A percentile compares a stretch with the other conserved stretches of the same genome.
Evolutionary conservation across 2,888 invertebrate species (phyloP).

Genomic region (Orthosia gothica): DNA sequence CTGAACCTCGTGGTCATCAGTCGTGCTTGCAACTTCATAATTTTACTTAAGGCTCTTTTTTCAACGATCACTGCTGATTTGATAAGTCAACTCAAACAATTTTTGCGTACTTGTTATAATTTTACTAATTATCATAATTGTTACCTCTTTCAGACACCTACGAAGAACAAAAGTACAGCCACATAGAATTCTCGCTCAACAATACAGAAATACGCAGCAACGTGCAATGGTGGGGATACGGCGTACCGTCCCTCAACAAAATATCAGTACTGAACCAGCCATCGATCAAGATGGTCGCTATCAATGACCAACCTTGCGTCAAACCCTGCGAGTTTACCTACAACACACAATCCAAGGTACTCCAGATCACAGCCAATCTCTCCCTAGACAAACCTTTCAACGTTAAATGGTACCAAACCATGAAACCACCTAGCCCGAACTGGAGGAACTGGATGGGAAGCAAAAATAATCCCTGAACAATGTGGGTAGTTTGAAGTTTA

Average conservation of each 20-base stretch:
- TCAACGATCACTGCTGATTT: not conserved
- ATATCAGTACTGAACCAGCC: constrained; percentile 79
- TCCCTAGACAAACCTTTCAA: constrained; percentile 82
- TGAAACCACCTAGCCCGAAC: constrained; percentile 54
- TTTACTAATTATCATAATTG: not conserved
- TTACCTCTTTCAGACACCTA: constrained; percentile 88
- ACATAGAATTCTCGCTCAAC: constrained; percentile 87
- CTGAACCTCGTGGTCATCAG: too few relatives aligned
- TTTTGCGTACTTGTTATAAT: not conserved
- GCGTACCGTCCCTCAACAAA: constrained; percentile 83
- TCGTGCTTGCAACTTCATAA: too few relatives aligned
- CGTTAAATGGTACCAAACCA: constrained; percentile 78
- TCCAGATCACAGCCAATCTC: constrained; percentile 80
- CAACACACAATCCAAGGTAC: constrained; percentile 70
- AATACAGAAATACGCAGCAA: constrained; percentile 77
- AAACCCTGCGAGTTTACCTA: constrained; percentile 79
- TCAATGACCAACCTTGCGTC: constrained; percentile 77
- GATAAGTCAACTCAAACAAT: too few relatives aligned
- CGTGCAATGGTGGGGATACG: constrained; percentile 88
- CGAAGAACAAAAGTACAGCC: constrained; percentile 91
- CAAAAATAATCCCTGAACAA: constrained; percentile 49
- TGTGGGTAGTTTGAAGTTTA: constrained; percentile 38
- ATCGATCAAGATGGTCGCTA: constrained; percentile 74
- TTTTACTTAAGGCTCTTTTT: too few relatives aligned
- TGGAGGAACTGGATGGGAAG: constrained; percentile 60